Base-by-base conservation (phyloP, 2,888 invertebrate genomes). In the Hydroisotoma schaefferi region DNA sequence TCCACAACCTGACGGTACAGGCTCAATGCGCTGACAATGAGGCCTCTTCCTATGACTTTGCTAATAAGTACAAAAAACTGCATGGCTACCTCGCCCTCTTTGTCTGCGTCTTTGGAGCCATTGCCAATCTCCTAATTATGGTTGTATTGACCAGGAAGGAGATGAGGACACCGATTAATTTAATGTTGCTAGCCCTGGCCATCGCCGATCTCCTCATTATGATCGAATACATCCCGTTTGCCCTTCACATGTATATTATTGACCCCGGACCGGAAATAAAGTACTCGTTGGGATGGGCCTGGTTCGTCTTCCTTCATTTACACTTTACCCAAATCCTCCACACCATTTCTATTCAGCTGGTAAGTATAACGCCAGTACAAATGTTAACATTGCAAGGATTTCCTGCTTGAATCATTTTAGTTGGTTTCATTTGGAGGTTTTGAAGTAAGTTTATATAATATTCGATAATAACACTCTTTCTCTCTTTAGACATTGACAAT, bases 121-220 rank as follows among this genome's bases (percentile, higher is more conserved):
- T 93, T 55, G 88, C 92, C 15, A 94, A 94, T 75, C 81, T 88
- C 10, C 78, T 93, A 71, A 94, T 93, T 77, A 87, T 94, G 61
- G 86, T 89, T 2, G 91, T 94, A 1, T 80, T 94, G 66, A 89
- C 93, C 12, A 81, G 89, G 43, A 86, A 87, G 62, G 88, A 89
- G 75, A 83, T 92, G 81, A 82, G 83, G 57, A 87, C 91, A 0
- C 90, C 93, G 1, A 92, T 92, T 71, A 94, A 94, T 77, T 81
- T 88, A 43, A 80, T 22, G 78, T 79, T 22, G 79, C 80, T 72
- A 49, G 69, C 67, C 10, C 55, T 81, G 56, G 80, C 81, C 0
- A 77, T 90, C 0, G 88, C 91, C 1, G 94, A 94, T 76, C 86
- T 93, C 78, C 83, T 92, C 69, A 88, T 94, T 27, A 94, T 94